Evolutionary conservation across 2,113 vertebrate species (phyloP).

Genomic region (Sturnira hondurensis): DNA sequence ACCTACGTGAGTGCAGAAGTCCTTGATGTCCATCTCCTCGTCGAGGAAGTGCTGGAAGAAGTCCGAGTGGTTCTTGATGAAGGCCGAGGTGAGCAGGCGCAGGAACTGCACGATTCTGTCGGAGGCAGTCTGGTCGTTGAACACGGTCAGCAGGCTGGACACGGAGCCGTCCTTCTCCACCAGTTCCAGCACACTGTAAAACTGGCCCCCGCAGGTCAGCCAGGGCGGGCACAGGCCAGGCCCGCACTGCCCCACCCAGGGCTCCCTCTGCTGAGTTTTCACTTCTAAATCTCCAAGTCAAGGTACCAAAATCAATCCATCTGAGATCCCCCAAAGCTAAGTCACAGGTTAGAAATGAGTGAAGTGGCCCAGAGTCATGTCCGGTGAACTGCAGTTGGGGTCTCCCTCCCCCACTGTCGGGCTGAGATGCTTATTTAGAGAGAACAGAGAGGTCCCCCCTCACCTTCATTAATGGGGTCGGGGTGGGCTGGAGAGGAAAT

Average conservation of each 20-base stretch:
- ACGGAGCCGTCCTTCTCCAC: constrained; percentile 79
- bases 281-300: background rate
- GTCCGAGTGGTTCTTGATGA: constrained; percentile 83
- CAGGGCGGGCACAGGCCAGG: background rate
- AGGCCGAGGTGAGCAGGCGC: constrained; percentile 86
- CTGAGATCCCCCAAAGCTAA: background rate
- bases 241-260: background rate
- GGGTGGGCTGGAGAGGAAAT: background rate
- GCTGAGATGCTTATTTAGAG: background rate
- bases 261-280: fast-evolving
- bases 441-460: background rate
- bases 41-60: constrained; percentile 87
- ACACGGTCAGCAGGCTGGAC: constrained; percentile 78
- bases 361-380: background rate
- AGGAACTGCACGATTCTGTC: constrained; percentile 86
- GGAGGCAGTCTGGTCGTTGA: constrained; percentile 83
- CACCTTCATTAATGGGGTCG: fast-evolving
- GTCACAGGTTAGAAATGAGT: background rate
- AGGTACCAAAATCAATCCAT: background rate
- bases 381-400: background rate
- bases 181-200: constrained; percentile 82
- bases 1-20: constrained; percentile 86
- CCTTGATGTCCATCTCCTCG: constrained; percentile 82
- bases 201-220: constrained; percentile 68
- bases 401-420: background rate